Conservation (phyloP, 2,888 invertebrate genomes). For the Aproaerema taeniolella region DNA sequence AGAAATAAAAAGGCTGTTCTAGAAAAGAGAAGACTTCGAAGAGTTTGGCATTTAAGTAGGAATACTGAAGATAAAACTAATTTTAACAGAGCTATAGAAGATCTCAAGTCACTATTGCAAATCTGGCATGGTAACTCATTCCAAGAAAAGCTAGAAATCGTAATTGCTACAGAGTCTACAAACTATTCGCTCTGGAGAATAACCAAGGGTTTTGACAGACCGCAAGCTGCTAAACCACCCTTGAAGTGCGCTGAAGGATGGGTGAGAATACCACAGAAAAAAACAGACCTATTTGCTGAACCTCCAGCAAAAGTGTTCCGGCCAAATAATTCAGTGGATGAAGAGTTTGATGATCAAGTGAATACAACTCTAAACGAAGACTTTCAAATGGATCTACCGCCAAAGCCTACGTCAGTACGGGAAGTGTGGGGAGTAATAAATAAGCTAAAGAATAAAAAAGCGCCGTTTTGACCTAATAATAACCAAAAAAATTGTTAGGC, state of each 20-base stretch:
- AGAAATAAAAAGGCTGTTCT: neutral
- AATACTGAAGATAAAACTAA: neutral
- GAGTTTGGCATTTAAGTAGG: neutral
- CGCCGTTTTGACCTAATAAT: conserved; percentile 1
- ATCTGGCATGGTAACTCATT: neutral
- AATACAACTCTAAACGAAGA: neutral
- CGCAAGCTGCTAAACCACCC: neutral
- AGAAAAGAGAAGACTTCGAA: neutral
- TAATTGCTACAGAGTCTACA: neutral
- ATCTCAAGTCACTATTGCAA: neutral
- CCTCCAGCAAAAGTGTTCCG: neutral
- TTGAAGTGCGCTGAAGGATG: neutral
- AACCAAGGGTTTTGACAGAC: neutral
- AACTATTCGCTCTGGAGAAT: neutral
- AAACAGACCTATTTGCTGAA: neutral
- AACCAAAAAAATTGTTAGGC: neutral
- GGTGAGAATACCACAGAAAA: neutral
- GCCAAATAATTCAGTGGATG: neutral
- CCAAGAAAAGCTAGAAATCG: neutral
- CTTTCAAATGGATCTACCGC: neutral
- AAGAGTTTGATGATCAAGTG: neutral
- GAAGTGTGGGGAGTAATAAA: neutral
- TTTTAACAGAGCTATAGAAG: neutral
- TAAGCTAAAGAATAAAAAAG: neutral
- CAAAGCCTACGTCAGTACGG: neutral